phyloP scores from a whole-genome alignment of 2,113 vertebrate species.

The Gnathonemus echidnorhynchus region DNA sequence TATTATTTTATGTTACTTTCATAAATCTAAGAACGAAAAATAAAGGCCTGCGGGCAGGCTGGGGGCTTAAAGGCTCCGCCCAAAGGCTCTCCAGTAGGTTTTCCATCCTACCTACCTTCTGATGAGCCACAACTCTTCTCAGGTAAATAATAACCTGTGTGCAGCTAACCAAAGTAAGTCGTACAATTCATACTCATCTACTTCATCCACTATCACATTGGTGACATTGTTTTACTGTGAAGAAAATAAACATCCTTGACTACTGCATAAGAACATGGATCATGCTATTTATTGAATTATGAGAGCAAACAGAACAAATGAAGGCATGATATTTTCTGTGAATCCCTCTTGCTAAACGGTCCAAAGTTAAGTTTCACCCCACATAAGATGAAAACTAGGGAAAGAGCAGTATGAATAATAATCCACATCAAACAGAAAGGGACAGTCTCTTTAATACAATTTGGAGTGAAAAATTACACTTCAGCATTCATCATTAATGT shows the following conservation, averaged over 20 bases:
- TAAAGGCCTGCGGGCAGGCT: background rate
- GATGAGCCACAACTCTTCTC: too few relatives aligned
- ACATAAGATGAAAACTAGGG: background rate
- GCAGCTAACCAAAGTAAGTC: background rate
- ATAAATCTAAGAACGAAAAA: background rate
- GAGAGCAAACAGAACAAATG: background rate
- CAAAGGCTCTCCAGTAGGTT: background rate
- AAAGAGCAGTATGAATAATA: background rate
- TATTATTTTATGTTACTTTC: background rate
- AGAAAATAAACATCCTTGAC: background rate
- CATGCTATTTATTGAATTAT: background rate
- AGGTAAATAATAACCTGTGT: background rate
- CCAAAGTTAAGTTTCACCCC: background rate
- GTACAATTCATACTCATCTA: background rate
- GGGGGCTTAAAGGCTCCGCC: too few relatives aligned
- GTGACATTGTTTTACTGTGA: background rate
- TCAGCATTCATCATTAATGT: constrained; percentile 62
- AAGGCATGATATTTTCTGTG: background rate
- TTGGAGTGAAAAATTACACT: constrained; percentile 68
- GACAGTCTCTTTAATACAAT: constrained; percentile 65
- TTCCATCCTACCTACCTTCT: too few relatives aligned
- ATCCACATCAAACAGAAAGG: constrained; percentile 43
- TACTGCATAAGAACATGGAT: background rate
- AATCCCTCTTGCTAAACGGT: constrained; percentile 13
- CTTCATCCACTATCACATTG: background rate